phyloP scores from a whole-genome alignment of 2,113 vertebrate genomes.

The Zeus faber region DNA sequence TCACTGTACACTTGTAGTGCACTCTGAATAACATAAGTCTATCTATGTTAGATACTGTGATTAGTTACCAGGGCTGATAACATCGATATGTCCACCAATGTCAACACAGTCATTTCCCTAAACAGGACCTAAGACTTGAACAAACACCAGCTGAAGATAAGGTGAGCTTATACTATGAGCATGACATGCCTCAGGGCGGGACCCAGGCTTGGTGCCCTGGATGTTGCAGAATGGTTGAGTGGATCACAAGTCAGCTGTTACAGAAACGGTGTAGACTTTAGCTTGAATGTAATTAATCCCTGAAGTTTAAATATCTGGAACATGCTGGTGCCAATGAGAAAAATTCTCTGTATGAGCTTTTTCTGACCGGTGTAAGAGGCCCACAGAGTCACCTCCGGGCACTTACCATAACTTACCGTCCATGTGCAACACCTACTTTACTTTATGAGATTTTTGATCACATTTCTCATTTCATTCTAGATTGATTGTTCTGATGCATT shows the following conservation, averaged over 20 bases:
- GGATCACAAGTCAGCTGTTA: not conserved
- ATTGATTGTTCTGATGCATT: too few relatives aligned
- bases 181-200: not conserved
- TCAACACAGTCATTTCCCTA: not conserved
- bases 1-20: slow-evolving; percentile 5
- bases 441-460: too few relatives aligned
- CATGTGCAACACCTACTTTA: too few relatives aligned
- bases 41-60: slow-evolving; percentile 1
- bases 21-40: not conserved
- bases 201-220: not conserved
- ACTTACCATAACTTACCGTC: too few relatives aligned
- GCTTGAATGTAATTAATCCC: not conserved
- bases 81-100: not conserved
- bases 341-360: not conserved
- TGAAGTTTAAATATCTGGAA: too few relatives aligned
- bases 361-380: too few relatives aligned
- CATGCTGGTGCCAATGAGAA: too few relatives aligned
- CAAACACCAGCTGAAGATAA: not conserved
- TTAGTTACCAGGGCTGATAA: not conserved
- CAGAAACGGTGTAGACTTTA: not conserved
- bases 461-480: too few relatives aligned
- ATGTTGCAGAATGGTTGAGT: not conserved
- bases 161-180: not conserved
- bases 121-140: not conserved
- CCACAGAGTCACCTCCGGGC: too few relatives aligned